Percentiles rank a stretch among this genome's conserved stretches.
These are phyloP conservation scores for Paradisaea rubra DNA, from an alignment of 2,113 vertebrate genomes.

Conservation along the genomic window DNA sequence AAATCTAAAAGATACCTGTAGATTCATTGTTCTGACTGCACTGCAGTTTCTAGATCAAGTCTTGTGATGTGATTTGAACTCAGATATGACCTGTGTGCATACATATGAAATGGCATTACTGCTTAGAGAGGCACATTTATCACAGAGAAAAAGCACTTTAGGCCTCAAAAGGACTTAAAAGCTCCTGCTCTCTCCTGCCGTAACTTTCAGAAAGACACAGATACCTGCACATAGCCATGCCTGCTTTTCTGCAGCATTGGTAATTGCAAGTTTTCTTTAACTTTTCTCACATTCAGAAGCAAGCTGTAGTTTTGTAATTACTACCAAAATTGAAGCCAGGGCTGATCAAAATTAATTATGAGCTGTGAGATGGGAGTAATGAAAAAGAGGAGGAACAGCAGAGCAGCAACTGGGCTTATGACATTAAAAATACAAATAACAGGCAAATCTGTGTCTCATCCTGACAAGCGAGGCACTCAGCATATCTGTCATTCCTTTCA, in stretches of 20 bases:
- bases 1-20: not conserved
- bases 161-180: not conserved
- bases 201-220: not conserved
- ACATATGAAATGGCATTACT: not conserved
- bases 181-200: fast-evolving
- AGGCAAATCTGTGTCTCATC: not conserved
- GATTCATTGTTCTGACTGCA: not conserved
- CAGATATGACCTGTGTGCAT: not conserved
- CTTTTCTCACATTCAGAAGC: not conserved
- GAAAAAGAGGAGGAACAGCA: not conserved
- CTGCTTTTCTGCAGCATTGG: not conserved
- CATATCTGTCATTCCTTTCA: not conserved
- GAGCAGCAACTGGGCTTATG: not conserved
- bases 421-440: not conserved
- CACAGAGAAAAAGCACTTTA: not conserved
- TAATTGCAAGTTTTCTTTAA: not conserved
- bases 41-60: not conserved
- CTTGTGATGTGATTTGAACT: not conserved
- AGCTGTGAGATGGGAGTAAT: not conserved
- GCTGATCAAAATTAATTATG: not conserved
- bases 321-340: not conserved
- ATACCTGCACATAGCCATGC: not conserved
- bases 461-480: not conserved
- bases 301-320: not conserved
- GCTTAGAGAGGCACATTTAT: not conserved